Evolutionary conservation across 2,797 vertebrate genomes (phyloP).

Genomic region (Acanthis flammea): DNA sequence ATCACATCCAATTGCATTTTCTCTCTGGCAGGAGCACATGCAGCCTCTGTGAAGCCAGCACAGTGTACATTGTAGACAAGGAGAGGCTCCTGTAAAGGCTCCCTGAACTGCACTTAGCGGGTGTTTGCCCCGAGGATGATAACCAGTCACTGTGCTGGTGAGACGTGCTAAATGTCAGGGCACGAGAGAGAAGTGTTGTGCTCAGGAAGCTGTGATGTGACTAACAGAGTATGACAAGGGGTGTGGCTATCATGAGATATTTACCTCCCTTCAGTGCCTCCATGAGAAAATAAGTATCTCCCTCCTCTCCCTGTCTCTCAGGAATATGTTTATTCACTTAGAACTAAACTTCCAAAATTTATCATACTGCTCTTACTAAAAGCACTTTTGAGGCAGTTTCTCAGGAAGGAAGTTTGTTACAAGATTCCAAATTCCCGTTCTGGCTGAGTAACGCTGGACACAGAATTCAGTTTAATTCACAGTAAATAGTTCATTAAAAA

Average conservation of each 20-base stretch:
- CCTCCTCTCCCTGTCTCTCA: slow-evolving; percentile 19
- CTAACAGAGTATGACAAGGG: slow-evolving; percentile 73
- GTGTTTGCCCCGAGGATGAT: slow-evolving; percentile 46
- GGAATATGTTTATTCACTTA: slow-evolving; percentile 28
- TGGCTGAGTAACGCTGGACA: not conserved
- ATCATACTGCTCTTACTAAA: not conserved
- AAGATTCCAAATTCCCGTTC: not conserved
- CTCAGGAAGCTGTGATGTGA: slow-evolving; percentile 72
- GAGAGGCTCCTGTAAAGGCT: slow-evolving; percentile 32
- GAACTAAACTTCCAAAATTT: slow-evolving; percentile 15
- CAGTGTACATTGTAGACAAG: not conserved
- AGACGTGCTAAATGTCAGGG: slow-evolving; percentile 76
- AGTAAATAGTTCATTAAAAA: not conserved
- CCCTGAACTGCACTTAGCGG: slow-evolving; percentile 18
- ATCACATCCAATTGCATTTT: not conserved
- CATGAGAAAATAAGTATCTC: slow-evolving; percentile 50
- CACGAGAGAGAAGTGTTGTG: slow-evolving; percentile 59
- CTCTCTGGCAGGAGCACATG: not conserved
- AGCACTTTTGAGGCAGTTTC: not conserved
- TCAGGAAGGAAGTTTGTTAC: slow-evolving; percentile 23
- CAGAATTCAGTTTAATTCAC: not conserved
- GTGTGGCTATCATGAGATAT: slow-evolving; percentile 71
- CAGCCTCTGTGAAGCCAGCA: slow-evolving; percentile 5
- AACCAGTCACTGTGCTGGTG: slow-evolving; percentile 45
- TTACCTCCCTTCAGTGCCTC: slow-evolving; percentile 56